phyloP scores from a whole-genome alignment of 2,797 vertebrate genomes.

The Alca torda region DNA sequence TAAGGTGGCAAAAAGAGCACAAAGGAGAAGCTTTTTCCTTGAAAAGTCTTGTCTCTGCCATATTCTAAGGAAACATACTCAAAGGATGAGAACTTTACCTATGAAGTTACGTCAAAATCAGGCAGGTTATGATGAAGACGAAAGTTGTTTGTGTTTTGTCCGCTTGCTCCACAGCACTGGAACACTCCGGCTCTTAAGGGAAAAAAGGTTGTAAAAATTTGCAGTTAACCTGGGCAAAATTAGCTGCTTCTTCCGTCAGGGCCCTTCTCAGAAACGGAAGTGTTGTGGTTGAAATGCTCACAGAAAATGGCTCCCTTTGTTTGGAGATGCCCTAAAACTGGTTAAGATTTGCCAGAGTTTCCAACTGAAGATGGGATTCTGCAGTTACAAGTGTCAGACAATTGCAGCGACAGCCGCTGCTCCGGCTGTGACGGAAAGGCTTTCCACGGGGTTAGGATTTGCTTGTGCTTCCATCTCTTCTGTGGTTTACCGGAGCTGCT shows the following conservation, averaged over 20 bases:
- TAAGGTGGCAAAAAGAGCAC: background rate
- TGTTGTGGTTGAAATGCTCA: background rate
- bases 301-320: background rate
- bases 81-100: background rate
- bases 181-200: background rate
- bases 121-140: background rate
- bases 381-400: background rate
- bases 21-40: background rate
- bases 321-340: background rate
- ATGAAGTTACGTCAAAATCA: background rate
- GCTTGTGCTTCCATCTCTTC: background rate
- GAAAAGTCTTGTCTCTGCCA: background rate
- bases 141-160: background rate
- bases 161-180: background rate
- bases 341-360: background rate
- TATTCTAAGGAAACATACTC: background rate
- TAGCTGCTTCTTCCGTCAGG: background rate
- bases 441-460: background rate
- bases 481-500: background rate
- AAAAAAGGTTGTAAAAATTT: background rate
- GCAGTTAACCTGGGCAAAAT: background rate
- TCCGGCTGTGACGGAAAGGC: background rate
- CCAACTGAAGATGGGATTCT: background rate
- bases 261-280: background rate
- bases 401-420: accelerated